These are phyloP conservation scores for Samia ricini DNA, from an alignment of 1,140 invertebrate species.

Conservation along the genomic window DNA sequence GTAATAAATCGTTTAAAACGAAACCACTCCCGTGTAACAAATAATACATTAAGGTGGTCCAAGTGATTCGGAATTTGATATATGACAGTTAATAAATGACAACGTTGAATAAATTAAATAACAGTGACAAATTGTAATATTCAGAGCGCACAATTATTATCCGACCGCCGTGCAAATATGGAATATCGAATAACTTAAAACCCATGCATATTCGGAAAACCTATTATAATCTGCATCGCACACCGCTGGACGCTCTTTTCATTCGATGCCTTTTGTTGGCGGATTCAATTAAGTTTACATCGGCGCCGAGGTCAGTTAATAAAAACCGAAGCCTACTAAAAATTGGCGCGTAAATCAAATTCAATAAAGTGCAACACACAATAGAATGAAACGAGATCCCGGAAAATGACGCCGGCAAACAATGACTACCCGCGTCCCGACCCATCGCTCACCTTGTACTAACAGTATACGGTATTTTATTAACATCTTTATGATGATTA, in stretches of 20 bases:
- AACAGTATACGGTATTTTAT: constrained; percentile 27
- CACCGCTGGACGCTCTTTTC: constrained; percentile 75
- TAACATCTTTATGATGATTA: too few relatives aligned
- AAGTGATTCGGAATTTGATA: too few relatives aligned
- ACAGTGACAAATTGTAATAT: neutral
- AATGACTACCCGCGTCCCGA: constrained; percentile 39
- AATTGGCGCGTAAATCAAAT: constrained; percentile 77
- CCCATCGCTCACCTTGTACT: constrained; percentile 40
- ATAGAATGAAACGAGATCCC: constrained; percentile 53
- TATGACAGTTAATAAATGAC: neutral
- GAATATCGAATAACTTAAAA: constrained; percentile 70
- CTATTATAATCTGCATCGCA: constrained; percentile 77
- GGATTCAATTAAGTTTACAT: constrained; percentile 78
- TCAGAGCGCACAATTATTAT: constrained; percentile 55
- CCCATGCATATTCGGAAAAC: constrained; percentile 74
- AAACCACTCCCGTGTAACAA: too few relatives aligned
- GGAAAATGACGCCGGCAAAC: constrained; percentile 65
- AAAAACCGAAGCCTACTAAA: constrained; percentile 75
- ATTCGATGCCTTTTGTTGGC: constrained; percentile 72
- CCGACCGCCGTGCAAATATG: constrained; percentile 64
- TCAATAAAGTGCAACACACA: constrained; percentile 71
- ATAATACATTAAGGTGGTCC: too few relatives aligned
- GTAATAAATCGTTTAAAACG: too few relatives aligned
- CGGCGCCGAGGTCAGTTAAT: constrained; percentile 75
- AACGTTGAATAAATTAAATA: neutral